Evolutionary conservation across 2,113 vertebrate genomes (phyloP).

Genomic region (Aleadryas rufinucha): DNA sequence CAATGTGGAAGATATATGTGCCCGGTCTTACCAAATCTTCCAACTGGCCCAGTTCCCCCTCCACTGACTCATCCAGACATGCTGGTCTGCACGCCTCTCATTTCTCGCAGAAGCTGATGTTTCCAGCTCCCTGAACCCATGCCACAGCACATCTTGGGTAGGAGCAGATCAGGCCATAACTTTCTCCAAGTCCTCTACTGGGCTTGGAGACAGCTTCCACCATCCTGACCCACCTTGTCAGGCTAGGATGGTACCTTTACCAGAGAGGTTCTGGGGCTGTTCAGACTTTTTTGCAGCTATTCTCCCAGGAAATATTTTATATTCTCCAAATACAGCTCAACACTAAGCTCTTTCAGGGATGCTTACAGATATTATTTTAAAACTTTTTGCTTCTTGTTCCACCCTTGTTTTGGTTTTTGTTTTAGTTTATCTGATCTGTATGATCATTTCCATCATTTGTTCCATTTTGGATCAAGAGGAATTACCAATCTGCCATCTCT

Average conservation of each 20-base stretch:
- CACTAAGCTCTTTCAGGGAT: background rate
- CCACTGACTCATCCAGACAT: slow-evolving; percentile 5
- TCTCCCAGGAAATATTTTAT: background rate
- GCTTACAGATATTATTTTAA: background rate
- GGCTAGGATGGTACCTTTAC: background rate
- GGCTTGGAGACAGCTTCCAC: background rate
- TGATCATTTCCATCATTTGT: background rate
- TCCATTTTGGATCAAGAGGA: slow-evolving; percentile 31
- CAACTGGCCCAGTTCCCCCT: background rate
- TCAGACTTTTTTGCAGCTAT: background rate
- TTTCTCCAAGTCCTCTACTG: background rate
- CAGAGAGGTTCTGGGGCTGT: fast-evolving
- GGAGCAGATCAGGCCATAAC: background rate
- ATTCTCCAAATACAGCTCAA: background rate
- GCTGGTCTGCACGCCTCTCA: background rate
- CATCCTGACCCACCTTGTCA: fast-evolving
- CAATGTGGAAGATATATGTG: background rate
- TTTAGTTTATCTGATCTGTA: background rate
- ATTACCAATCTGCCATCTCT: background rate
- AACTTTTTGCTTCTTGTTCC: background rate
- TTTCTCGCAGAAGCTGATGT: background rate
- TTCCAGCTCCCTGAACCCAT: background rate
- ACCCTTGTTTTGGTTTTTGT: background rate
- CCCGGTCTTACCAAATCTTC: slow-evolving; percentile 29
- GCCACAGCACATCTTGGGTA: background rate